Base-by-base conservation (phyloP, 2,797 vertebrate genomes). In the Tangara arthus region DNA sequence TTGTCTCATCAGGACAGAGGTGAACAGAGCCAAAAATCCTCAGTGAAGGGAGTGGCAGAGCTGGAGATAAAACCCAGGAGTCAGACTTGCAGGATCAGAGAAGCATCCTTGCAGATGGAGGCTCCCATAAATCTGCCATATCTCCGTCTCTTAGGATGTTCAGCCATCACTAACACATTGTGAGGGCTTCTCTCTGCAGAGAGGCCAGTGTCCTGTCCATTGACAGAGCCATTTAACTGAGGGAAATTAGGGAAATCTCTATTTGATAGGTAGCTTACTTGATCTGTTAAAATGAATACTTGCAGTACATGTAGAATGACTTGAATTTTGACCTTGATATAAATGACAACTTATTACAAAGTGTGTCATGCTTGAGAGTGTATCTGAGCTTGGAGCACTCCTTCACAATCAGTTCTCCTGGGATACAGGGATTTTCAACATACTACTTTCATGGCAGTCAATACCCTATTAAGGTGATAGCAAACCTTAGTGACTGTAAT, bases 381-480 rank as follows among this genome's bases (percentile, higher is more conserved):
- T 47, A 39, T 50, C 56, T 57, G 56, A 63, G 20, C 73, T 82
- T 34, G 39, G 61, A 69, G 57, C 15, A 28, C 32, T 93, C 42
- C 66, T 87, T 87, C 76, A 39, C 3, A 2, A 20, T n/a, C 24
- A 1, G 20, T 88, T 73, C 68, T 59, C 11, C 35, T 42, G 69
- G 57, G 61, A 71, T 28, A 55, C 24, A 52, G 17, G 23, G n/a
- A 35, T 83, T 85, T 95, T 83, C 65, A 82, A 13, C 8, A 15
- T 71, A 50, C 76, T 87, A 26, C 76, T 93, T 91, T 89, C 17
- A n/a, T 72, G 79, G 68, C 89, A 91, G 79, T 96, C 60, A 0
- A 94, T 95, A 93, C 63, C 52, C 96, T 94, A 96, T 97, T 97
- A 96, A 82, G 82, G 71, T 12, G 90, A 96, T 95, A 95, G 95